Conservation (phyloP, 2,888 invertebrate species). For the Diaphora mendica region DNA sequence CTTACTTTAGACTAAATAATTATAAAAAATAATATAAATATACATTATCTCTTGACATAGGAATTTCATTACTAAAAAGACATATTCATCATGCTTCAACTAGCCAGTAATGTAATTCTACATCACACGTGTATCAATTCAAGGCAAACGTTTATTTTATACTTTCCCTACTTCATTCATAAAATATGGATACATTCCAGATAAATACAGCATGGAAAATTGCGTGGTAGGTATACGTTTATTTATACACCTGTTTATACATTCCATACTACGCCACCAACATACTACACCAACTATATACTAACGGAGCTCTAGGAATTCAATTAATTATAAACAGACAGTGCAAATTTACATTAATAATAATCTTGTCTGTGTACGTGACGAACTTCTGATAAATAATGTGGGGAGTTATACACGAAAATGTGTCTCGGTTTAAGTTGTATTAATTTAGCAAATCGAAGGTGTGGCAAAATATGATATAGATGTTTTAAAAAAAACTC, state of each 20-base stretch:
- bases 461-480: background rate
- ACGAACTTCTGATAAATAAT: background rate
- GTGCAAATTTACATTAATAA: conserved; percentile 31
- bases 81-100: background rate
- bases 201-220: background rate
- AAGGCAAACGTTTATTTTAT: background rate
- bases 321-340: conserved; percentile 29
- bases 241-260: background rate
- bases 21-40: too few species aligned
- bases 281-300: too few species aligned
- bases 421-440: background rate
- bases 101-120: background rate
- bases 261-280: conserved; percentile 8
- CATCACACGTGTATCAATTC: background rate
- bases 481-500: background rate
- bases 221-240: background rate
- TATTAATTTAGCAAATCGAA: background rate
- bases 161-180: background rate
- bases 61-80: background rate
- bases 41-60: background rate
- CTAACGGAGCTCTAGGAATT: conserved; percentile 16
- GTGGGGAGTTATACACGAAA: background rate
- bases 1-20: too few species aligned
- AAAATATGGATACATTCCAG: background rate
- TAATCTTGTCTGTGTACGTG: conserved; percentile 15